A percentile compares a stretch with the other conserved stretches of the same genome.
Conservation (phyloP, 2,797 vertebrate genomes). For the Helarctos malayanus region DNA sequence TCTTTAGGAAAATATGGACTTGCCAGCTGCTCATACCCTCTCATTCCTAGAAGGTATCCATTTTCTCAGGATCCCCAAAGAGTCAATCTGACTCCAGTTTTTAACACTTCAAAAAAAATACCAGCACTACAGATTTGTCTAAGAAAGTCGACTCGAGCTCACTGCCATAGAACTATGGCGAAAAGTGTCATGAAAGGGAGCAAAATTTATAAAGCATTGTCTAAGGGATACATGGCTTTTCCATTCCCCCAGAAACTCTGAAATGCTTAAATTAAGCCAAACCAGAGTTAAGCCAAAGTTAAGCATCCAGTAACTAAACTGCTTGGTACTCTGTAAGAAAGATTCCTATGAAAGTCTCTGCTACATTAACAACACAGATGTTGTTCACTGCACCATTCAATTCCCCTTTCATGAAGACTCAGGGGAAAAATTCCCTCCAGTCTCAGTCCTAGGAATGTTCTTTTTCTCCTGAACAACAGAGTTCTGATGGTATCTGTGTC, state of each 20-base stretch:
- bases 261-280: slow-evolving; percentile 7
- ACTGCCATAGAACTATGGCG: not conserved
- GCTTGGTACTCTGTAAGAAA: not conserved
- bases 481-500: not conserved
- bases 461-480: not conserved
- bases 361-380: not conserved
- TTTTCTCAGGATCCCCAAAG: slow-evolving; percentile 1
- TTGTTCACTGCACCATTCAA: not conserved
- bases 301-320: not conserved
- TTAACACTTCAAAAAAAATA: not conserved
- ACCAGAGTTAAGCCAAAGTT: not conserved
- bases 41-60: not conserved
- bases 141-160: not conserved
- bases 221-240: not conserved
- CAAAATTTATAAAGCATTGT: not conserved
- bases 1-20: not conserved
- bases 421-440: not conserved
- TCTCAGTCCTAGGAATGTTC: not conserved
- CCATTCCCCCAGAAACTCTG: not conserved
- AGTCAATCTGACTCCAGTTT: not conserved
- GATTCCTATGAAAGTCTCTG: not conserved
- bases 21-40: not conserved
- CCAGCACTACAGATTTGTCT: not conserved
- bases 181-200: not conserved
- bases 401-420: not conserved